These are phyloP conservation scores for Tinea semifulvella DNA, from an alignment of 2,888 invertebrate genomes.

Conservation along the genomic window DNA sequence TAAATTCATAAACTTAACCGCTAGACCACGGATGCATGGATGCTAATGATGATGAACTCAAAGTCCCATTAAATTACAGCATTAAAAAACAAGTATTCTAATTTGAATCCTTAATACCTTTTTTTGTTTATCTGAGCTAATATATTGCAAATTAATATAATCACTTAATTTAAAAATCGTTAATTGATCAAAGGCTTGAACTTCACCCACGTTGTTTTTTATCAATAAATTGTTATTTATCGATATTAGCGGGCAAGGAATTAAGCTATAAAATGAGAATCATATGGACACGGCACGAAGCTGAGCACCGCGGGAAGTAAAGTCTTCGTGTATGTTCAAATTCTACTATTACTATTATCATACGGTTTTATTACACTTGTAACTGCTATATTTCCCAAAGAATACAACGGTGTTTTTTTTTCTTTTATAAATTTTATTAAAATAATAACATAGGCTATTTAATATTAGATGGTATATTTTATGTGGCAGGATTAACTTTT, in stretches of 20 bases:
- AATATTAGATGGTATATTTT: too few relatives aligned
- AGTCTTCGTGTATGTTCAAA: constrained; percentile 27
- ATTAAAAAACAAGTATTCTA: too few relatives aligned
- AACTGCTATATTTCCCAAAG: neutral
- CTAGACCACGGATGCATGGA: too few relatives aligned
- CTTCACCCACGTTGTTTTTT: constrained; percentile 11
- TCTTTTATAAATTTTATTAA: too few relatives aligned
- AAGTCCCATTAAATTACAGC: too few relatives aligned
- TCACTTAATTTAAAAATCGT: neutral
- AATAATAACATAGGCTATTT: too few relatives aligned
- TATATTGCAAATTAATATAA: neutral
- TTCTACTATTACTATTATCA: constrained; percentile 41
- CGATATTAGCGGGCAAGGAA: constrained; percentile 50
- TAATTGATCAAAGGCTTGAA: neutral
- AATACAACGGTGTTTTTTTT: too few relatives aligned
- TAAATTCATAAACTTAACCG: too few relatives aligned
- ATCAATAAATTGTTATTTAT: constrained; percentile 35
- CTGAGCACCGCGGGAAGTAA: constrained; percentile 50
- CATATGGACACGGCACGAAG: constrained; percentile 37
- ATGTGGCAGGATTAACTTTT: too few relatives aligned
- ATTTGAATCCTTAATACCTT: too few relatives aligned
- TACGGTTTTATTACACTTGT: constrained; percentile 17
- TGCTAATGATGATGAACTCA: too few relatives aligned
- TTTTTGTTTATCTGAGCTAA: too few relatives aligned
- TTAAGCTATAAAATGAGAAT: constrained; percentile 57